Base-by-base conservation (phyloP, 1,140 invertebrate genomes). In the Drosophila chauvacae region DNA sequence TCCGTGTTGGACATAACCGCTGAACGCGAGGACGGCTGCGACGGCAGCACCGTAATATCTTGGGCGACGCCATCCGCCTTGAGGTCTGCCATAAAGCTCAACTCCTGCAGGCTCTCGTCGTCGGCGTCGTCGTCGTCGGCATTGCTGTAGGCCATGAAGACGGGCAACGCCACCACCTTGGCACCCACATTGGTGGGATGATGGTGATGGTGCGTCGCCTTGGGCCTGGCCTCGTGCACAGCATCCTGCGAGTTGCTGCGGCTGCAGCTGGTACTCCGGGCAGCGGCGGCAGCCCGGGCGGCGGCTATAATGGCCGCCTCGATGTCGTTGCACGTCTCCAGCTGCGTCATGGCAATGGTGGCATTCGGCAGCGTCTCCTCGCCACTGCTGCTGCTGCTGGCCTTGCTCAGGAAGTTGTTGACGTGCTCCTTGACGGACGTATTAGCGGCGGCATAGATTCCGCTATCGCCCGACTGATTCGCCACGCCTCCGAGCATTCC, bases 251-350 rank as follows among this genome's bases (percentile, higher is more conserved):
- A 90, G 42, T 90, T 91, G 59, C 71, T 85, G 50, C 65, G 80
- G 48, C 58, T 85, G 74, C 55, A 85, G 62, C 64, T 88, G 80
- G 56, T 72, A 57, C 77, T 76, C 9, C 80, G 66, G 3, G 80
- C 83, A 10, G 76, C 85, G 20, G 91, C 85, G 2, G 88, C 91
- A 1, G 82, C 85, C 26, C 88, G 82, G 11, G 91, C 91, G 1
- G 91, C 91, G 11, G 91, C 91, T 39, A 92, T 85, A 14, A 92
- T 92, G 37, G 83, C 91, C n/a, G 91, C 64, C 56, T 92, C 91
- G 56, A 92, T 92, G 28, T 92, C 91, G 59, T 92, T 91, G 66
- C 91, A 92, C 2, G 91, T 92, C 62, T 92, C 91, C 20, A 92
- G 60, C 76, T 91, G 82, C 30, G 80, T 72, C 68, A 77, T 68